phyloP scores from a whole-genome alignment of 2,797 vertebrate species.

The Gadopsis marmoratus region DNA sequence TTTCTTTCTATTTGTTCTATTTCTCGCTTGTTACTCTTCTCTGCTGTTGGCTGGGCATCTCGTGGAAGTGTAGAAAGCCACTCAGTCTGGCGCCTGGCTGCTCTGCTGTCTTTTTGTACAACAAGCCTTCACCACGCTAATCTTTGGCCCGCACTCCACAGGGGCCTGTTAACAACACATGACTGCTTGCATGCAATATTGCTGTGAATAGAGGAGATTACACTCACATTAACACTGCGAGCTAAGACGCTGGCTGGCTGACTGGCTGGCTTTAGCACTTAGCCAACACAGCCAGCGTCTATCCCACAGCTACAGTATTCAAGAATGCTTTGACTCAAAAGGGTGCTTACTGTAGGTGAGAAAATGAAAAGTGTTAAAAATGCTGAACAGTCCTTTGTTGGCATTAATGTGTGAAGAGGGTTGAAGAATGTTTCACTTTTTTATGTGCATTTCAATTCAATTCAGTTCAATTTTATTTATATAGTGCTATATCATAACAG shows the following conservation, averaged over 20 bases:
- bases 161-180: conserved; percentile 65
- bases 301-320: conserved; percentile 47
- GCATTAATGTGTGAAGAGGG: conserved; percentile 9
- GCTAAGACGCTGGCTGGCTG: conserved; percentile 47
- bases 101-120: conserved; percentile 56
- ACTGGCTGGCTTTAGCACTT: conserved; percentile 43
- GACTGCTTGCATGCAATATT: conserved; percentile 48
- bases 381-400: conserved; percentile 24
- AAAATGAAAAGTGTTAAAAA: conserved; percentile 34
- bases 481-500: too few relatives aligned
- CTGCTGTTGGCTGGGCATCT: conserved; percentile 34
- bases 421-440: conserved; percentile 3
- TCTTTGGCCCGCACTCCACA: conserved; percentile 66
- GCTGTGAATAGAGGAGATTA: conserved; percentile 71
- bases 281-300: conserved; percentile 35
- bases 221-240: conserved; percentile 66
- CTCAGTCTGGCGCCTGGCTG: conserved; percentile 49
- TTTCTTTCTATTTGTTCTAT: conserved; percentile 26
- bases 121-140: conserved; percentile 63
- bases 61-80: conserved; percentile 37
- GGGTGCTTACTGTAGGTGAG: conserved; percentile 45
- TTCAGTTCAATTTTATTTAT: too few relatives aligned
- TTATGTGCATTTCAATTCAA: too few relatives aligned
- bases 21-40: conserved; percentile 20
- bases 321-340: conserved; percentile 42